These are phyloP conservation scores for Dorcus hopei DNA, from an alignment of 2,888 invertebrate genomes.

Conservation along the genomic window DNA sequence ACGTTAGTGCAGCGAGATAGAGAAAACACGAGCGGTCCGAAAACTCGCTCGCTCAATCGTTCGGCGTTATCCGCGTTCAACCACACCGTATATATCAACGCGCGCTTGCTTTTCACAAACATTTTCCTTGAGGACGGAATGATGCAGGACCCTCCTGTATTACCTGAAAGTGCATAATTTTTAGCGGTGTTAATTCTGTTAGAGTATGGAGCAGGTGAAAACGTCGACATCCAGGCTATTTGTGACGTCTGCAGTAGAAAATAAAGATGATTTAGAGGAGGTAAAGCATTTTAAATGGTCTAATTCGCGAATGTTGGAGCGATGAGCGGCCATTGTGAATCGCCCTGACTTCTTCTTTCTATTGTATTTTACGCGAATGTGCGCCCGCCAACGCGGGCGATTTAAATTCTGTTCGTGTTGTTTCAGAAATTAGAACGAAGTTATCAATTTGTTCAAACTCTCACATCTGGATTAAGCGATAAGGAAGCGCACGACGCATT, in stretches of 20 bases:
- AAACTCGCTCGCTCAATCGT: constrained; percentile 27
- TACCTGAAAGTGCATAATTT: constrained; percentile 57
- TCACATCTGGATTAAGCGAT: constrained; percentile 82
- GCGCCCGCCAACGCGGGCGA: constrained; percentile 39
- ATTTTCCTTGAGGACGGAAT: constrained; percentile 54
- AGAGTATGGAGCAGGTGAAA: constrained; percentile 60
- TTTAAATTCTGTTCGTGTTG: constrained; percentile 36
- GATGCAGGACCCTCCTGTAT: constrained; percentile 61
- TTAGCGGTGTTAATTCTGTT: constrained; percentile 52
- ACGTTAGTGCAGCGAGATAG: neutral
- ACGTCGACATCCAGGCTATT: constrained; percentile 71
- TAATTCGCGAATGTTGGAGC: constrained; percentile 50
- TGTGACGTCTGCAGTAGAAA: constrained; percentile 78
- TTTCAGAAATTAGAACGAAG: constrained; percentile 86
- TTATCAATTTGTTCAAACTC: constrained; percentile 70
- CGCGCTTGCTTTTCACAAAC: constrained; percentile 51
- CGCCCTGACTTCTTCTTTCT: constrained; percentile 47
- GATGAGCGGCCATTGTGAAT: constrained; percentile 55
- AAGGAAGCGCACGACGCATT: constrained; percentile 91
- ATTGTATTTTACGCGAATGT: constrained; percentile 42
- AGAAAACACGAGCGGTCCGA: constrained; percentile 8
- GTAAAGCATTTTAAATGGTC: constrained; percentile 59
- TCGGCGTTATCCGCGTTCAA: constrained; percentile 32
- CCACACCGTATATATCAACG: constrained; percentile 47
- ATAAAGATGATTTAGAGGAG: constrained; percentile 89